phyloP scores from a whole-genome alignment of 2,113 vertebrate species.

The Aythya baeri region DNA sequence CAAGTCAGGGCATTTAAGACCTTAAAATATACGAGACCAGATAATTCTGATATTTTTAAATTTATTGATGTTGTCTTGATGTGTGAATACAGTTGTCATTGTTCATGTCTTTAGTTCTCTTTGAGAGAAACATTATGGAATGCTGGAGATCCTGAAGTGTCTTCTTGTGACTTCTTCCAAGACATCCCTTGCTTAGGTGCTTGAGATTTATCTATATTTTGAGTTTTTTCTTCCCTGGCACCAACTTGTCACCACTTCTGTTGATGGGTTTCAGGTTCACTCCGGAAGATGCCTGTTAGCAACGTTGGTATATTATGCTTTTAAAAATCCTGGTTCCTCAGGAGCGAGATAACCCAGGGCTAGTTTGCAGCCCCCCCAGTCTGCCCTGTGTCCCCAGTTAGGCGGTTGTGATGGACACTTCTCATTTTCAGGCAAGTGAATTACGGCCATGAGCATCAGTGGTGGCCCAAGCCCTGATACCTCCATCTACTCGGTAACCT shows the following conservation, averaged over 20 bases:
- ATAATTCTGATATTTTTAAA: neutral
- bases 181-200: neutral
- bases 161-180: neutral
- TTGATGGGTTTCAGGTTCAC: neutral
- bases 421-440: neutral
- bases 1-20: neutral
- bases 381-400: neutral
- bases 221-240: neutral
- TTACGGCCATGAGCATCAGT: neutral
- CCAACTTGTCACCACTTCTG: neutral
- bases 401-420: neutral
- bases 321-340: neutral
- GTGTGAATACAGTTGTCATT: neutral
- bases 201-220: neutral
- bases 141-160: neutral
- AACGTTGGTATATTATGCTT: neutral
- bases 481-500: neutral
- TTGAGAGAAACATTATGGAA: neutral
- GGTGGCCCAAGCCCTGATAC: neutral
- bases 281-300: neutral
- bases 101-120: neutral
- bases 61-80: neutral
- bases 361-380: neutral
- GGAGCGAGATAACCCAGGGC: neutral
- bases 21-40: neutral